Evolutionary conservation across 2,888 invertebrate species (phyloP).

Genomic region (Aphodius sticticus): DNA sequence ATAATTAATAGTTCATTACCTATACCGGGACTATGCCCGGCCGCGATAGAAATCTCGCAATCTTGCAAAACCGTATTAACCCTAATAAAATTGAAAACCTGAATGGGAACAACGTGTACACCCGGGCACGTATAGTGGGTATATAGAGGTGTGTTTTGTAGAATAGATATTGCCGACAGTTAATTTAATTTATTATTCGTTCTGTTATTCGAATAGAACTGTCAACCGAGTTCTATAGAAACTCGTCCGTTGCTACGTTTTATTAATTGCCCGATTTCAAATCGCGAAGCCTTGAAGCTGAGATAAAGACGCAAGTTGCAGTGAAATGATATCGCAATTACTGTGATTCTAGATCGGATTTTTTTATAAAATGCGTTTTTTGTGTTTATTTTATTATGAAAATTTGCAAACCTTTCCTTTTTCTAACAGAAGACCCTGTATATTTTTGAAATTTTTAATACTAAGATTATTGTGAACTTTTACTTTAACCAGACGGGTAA

Average conservation of each 20-base stretch:
- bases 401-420: no score
- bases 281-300: not conserved
- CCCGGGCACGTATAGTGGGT: not conserved
- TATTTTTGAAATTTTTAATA: no score
- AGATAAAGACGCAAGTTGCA: no score
- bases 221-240: not conserved
- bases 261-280: not conserved
- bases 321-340: no score
- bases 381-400: no score
- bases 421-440: no score
- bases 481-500: no score
- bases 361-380: no score
- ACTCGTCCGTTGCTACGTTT: not conserved
- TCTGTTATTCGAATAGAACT: not conserved
- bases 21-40: not conserved
- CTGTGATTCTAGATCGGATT: no score
- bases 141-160: not conserved
- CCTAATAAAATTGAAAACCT: slow-evolving; percentile 4
- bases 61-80: slow-evolving; percentile 4
- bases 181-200: slow-evolving; percentile 4
- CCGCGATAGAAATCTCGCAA: not conserved
- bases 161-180: not conserved
- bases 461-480: no score
- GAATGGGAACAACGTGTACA: not conserved
- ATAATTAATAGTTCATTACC: slow-evolving; percentile 4